These are phyloP conservation scores for Mungos mungo DNA, from an alignment of 2,113 vertebrate species.

Conservation along the genomic window DNA sequence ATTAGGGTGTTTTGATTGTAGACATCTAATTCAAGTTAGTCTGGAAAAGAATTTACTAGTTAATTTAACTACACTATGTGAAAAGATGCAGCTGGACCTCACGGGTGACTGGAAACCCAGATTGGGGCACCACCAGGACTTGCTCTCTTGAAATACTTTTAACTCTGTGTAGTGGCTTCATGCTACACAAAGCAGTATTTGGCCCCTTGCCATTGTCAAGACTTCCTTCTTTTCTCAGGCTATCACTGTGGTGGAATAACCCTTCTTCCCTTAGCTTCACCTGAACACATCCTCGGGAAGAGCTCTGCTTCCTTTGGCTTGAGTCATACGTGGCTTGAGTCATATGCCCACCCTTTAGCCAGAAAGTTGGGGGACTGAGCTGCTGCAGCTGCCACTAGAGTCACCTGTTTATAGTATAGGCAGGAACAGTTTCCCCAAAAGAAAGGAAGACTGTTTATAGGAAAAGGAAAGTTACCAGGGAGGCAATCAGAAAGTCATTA, in stretches of 20 bases:
- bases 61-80: not conserved
- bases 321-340: not conserved
- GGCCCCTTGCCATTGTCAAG: not conserved
- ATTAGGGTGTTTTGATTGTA: not conserved
- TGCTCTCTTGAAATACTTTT: not conserved
- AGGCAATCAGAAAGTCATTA: not conserved
- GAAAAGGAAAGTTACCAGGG: not conserved
- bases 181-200: not conserved
- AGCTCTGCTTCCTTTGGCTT: constrained; percentile 6
- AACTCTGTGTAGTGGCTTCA: not conserved
- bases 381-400: not conserved
- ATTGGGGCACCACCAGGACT: not conserved
- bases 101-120: not conserved
- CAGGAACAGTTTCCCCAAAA: not conserved
- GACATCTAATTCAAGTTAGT: not conserved
- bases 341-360: not conserved
- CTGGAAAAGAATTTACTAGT: not conserved
- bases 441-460: not conserved
- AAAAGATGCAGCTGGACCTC: not conserved
- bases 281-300: not conserved
- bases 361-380: constrained; percentile 15
- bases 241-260: not conserved
- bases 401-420: not conserved
- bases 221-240: not conserved
- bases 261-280: not conserved